Evolutionary conservation across 2,888 invertebrate species (phyloP), one percentile per base, ranked within the genome.

Genomic region (Biston betularia): DNA sequence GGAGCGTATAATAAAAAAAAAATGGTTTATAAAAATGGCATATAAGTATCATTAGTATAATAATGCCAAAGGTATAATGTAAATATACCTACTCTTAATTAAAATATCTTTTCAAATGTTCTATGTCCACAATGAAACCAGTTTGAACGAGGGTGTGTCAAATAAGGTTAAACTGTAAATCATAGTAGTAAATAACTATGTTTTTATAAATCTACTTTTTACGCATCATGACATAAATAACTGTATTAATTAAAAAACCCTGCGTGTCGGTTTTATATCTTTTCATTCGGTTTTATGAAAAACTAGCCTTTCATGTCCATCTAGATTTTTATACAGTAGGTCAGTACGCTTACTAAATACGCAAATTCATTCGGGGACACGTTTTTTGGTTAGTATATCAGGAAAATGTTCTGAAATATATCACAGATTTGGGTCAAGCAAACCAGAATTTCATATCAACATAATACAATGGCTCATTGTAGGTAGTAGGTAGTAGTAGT

Each of bases 261-360:
- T 14, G 14, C 14, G 14, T 14, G 24, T n/a, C 8, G 8, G 15
- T 46, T 46, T 46, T 46, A 8, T 8, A 0, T 46, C 45, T 15
- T 46, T 46, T 46, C 15, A 46, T 14, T 14, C 14, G 15, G 14
- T 14, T 46, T 14, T 46, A n/a, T n/a, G 7, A 46, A 46, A 46
- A 46, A 46, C 45, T 46, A 14, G 5, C 14, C 45, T 2, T n/a
- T 14, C 15, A 46, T 7, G 45, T 14, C 45, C 15, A 46, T 46
- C 14, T 14, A 46, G 45, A 14, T 6, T 9, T 8, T 14, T 14
- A n/a, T 3, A 7, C 12, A 44, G 44, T 44, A 14, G 45, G 14
- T 46, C 45, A 46, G 8, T 46, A 14, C 45, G 45, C 15, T 24
- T 24, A 24, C 49, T 52, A 52, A 52, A n/a, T 52, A 52, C 35